phyloP scores from a whole-genome alignment of 1,140 invertebrate genomes.

The Melanaphis sacchari region DNA sequence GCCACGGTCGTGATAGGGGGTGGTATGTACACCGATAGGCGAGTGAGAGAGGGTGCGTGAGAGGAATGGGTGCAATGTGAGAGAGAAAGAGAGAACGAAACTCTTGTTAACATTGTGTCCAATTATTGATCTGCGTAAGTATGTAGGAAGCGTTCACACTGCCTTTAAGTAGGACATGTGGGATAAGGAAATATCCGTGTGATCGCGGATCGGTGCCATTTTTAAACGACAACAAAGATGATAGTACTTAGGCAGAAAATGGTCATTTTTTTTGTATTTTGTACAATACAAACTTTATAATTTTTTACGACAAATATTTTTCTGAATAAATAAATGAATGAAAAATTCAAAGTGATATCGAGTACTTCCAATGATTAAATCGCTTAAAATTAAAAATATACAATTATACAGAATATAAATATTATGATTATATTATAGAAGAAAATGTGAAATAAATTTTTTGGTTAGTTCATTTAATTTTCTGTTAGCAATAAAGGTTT shows the following conservation, averaged over 20 bases:
- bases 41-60: background rate
- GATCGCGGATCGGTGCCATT: background rate
- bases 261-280: background rate
- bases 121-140: conserved; percentile 58
- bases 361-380: background rate
- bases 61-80: background rate
- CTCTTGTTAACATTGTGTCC: conserved; percentile 58
- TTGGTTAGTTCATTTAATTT: background rate
- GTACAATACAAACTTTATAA: too few species aligned
- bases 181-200: conserved; percentile 40
- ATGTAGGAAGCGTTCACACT: conserved; percentile 57
- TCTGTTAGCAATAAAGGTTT: background rate
- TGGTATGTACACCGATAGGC: conserved; percentile 27
- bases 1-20: background rate
- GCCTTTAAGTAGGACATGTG: conserved; percentile 57
- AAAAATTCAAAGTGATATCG: background rate
- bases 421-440: background rate
- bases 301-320: background rate
- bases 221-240: background rate
- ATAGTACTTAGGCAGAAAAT: background rate
- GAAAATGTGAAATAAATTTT: background rate
- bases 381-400: background rate
- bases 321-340: background rate
- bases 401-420: background rate
- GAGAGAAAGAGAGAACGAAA: conserved; percentile 26